phyloP scores from a whole-genome alignment of 2,113 vertebrate genomes.

The Bujurquina vittata region DNA sequence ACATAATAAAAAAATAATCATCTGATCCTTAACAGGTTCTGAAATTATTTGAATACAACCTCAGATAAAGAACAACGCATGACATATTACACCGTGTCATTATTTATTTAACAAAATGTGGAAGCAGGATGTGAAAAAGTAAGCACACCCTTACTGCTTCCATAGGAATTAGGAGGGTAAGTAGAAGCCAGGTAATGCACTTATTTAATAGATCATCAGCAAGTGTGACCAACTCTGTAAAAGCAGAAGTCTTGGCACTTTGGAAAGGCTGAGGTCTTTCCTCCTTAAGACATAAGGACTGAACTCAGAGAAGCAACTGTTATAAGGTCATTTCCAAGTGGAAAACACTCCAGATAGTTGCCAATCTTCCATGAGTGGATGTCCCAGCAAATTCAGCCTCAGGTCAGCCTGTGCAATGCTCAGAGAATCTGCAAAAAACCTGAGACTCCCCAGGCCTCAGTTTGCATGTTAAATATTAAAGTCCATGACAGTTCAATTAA shows the following conservation, averaged over 20 bases:
- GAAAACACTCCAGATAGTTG: not conserved
- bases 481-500: too few relatives aligned
- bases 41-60: not conserved
- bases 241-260: not conserved
- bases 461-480: too few relatives aligned
- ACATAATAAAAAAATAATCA: not conserved
- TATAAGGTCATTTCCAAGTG: not conserved
- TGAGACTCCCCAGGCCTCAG: too few relatives aligned
- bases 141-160: not conserved
- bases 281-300: not conserved
- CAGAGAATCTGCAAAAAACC: too few relatives aligned
- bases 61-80: not conserved
- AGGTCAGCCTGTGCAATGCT: too few relatives aligned
- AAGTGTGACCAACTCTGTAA: not conserved
- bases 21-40: not conserved
- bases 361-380: not conserved
- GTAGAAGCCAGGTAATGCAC: not conserved
- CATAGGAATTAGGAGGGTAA: not conserved
- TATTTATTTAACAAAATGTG: not conserved
- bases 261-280: not conserved
- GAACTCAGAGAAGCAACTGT: not conserved
- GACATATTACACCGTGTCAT: not conserved
- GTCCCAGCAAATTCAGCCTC: too few relatives aligned
- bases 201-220: not conserved
- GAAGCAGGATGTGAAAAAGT: not conserved